Percentiles rank a stretch among this genome's conserved stretches.
Conservation (phyloP, 2,113 vertebrate genomes). For the Bucco capensis region DNA sequence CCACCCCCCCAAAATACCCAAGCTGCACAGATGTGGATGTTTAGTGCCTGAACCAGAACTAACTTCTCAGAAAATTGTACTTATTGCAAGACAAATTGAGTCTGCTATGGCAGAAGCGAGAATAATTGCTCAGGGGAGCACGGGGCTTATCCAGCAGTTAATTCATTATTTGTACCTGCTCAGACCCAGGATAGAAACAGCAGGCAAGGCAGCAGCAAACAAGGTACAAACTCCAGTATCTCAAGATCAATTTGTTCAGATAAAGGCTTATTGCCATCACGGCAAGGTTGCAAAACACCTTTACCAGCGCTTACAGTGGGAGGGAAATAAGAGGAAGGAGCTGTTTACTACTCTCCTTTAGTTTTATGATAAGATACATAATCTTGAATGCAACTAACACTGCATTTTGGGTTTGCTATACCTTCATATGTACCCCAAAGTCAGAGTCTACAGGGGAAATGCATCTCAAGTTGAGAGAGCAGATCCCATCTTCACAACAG, state of each 20-base stretch:
- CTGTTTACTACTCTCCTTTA: background rate
- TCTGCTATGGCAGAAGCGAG: conserved; percentile 20
- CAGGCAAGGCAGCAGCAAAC: conserved; percentile 10
- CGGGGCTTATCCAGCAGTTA: conserved; percentile 43
- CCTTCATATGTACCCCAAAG: background rate
- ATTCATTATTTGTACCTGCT: conserved; percentile 55
- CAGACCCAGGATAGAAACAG: conserved; percentile 18
- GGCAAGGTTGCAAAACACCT: background rate
- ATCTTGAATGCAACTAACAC: background rate
- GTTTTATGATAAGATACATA: background rate
- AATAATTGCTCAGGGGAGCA: conserved; percentile 53
- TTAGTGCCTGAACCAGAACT: conserved; percentile 19
- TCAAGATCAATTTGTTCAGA: conserved; percentile 28
- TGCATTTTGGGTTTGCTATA: fast-evolving
- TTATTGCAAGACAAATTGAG: conserved; percentile 47
- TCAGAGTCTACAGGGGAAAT: background rate
- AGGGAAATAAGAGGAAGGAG: background rate
- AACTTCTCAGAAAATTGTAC: conserved; percentile 28
- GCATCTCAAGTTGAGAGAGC: background rate
- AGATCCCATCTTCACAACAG: no score
- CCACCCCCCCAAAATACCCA: background rate
- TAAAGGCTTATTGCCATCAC: conserved; percentile 21
- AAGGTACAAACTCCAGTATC: background rate
- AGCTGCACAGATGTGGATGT: background rate
- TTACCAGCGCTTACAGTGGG: fast-evolving